Evolutionary conservation across 2,797 vertebrate species (phyloP).

Genomic region (Columba guinea): DNA sequence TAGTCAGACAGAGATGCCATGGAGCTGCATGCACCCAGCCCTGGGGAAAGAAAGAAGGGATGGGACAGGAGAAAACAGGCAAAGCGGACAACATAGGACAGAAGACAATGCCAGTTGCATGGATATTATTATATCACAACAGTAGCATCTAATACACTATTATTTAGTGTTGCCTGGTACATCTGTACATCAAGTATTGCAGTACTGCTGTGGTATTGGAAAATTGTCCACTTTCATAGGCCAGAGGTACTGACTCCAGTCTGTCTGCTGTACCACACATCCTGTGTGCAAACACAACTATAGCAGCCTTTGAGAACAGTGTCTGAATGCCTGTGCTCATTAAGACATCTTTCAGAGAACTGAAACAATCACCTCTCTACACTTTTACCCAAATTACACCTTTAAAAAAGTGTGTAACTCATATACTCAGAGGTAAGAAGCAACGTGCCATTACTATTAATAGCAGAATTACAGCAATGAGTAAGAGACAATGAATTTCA

Average conservation of each 20-base stretch:
- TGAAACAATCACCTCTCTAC: neutral
- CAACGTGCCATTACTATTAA: neutral
- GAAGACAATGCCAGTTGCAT: neutral
- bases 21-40: accelerated
- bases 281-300: neutral
- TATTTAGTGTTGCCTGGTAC: neutral
- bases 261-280: neutral
- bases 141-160: neutral
- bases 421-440: neutral
- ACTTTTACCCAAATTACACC: neutral
- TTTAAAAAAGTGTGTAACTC: neutral
- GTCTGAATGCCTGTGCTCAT: neutral
- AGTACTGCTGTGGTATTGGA: neutral
- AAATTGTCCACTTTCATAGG: neutral
- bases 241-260: neutral
- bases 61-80: neutral
- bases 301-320: neutral
- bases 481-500: neutral
- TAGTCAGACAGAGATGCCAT: neutral
- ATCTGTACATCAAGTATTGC: neutral
- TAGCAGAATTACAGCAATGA: slow-evolving; percentile 8
- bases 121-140: neutral
- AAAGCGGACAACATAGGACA: neutral
- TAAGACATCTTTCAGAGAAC: neutral
- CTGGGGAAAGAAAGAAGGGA: neutral